These are phyloP conservation scores for Oscheius sp. DNA, from an alignment of 2,888 invertebrate species.

Conservation along the genomic window DNA sequence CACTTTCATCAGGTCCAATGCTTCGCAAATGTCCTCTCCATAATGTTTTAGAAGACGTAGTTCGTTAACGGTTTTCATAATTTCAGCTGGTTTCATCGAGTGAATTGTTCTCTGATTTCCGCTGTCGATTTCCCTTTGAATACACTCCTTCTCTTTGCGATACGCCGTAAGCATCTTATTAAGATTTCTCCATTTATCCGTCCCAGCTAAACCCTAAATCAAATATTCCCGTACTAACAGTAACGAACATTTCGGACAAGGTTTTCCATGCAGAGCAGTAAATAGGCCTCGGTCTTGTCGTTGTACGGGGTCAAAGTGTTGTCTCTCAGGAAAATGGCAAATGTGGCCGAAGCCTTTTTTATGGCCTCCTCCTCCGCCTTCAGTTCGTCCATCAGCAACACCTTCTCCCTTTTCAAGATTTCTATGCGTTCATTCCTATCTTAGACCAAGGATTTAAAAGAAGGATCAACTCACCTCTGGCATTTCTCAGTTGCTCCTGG, in stretches of 20 bases:
- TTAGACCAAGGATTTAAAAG: neutral
- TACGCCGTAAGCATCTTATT: too few relatives aligned
- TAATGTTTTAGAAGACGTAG: neutral
- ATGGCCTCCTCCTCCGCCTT: neutral
- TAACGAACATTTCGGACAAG: neutral
- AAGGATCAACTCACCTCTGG: neutral
- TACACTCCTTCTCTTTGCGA: neutral
- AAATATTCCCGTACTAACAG: too few relatives aligned
- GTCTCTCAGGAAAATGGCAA: neutral
- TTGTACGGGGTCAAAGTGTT: neutral
- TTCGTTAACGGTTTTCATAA: neutral
- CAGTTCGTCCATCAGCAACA: neutral
- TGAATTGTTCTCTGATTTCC: neutral
- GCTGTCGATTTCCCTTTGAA: neutral
- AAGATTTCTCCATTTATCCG: too few relatives aligned
- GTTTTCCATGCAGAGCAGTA: neutral
- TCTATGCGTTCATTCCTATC: neutral
- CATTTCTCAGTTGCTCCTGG: neutral
- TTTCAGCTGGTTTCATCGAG: neutral
- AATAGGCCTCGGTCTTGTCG: conserved; percentile 1
- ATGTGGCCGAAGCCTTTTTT: neutral
- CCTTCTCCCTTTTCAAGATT: neutral
- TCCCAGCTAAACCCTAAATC: too few relatives aligned
- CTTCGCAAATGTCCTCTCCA: too few relatives aligned
- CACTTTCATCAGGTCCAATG: too few relatives aligned